Evolutionary conservation across 2,113 vertebrate species (phyloP).

Genomic region (Pseudonaja textilis): DNA sequence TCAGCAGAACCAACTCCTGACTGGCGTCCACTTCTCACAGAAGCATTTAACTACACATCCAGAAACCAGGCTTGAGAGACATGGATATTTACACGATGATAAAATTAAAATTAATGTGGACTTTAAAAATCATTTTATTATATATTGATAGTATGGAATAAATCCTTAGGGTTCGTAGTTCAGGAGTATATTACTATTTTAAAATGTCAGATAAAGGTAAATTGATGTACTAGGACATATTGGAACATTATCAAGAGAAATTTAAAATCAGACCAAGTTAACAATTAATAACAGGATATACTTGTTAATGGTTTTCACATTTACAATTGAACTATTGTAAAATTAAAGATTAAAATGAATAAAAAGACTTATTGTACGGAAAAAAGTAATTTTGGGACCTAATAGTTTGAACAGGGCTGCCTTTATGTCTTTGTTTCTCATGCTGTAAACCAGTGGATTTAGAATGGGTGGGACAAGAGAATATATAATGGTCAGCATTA

Average conservation of each 20-base stretch:
- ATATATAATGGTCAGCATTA: neutral
- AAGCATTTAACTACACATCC: neutral
- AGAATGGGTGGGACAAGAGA: neutral
- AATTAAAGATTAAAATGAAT: neutral
- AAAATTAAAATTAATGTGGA: neutral
- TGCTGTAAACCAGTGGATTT: conserved; percentile 18
- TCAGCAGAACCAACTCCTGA: neutral
- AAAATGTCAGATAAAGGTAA: neutral
- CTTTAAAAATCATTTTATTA: neutral
- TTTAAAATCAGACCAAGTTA: neutral
- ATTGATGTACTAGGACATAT: neutral
- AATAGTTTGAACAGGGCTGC: neutral
- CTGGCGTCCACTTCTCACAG: neutral
- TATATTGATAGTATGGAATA: neutral
- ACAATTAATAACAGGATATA: neutral
- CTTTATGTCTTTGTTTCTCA: conserved; percentile 12
- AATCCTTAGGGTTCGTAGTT: neutral
- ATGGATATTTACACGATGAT: neutral
- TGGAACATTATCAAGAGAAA: neutral
- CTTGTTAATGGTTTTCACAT: neutral
- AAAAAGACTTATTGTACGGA: neutral
- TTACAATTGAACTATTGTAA: neutral
- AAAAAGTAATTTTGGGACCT: neutral
- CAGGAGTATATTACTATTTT: neutral
- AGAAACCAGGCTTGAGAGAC: neutral